Conservation (phyloP, 2,113 vertebrate genomes). For the Diphyllodes magnificus region DNA sequence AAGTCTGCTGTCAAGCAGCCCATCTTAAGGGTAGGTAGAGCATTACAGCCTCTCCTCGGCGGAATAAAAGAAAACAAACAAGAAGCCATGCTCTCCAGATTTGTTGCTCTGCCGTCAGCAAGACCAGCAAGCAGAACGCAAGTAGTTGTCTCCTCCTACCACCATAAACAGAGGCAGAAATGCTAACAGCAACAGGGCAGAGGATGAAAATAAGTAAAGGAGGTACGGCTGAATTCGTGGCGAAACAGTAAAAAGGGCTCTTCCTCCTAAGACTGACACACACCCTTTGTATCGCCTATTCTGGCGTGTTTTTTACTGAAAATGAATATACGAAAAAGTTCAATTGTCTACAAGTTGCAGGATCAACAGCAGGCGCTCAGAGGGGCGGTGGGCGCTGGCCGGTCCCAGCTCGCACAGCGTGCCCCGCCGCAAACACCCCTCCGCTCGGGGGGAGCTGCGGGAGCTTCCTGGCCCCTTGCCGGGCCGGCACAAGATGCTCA, state of each 20-base stretch:
- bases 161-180: background rate
- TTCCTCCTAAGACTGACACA: rapidly evolving
- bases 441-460: background rate
- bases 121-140: background rate
- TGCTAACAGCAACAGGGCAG: background rate
- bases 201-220: background rate
- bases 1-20: background rate
- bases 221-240: background rate
- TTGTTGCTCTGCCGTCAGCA: background rate
- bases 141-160: background rate
- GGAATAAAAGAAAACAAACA: background rate
- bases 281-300: background rate
- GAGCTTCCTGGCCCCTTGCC: background rate
- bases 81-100: background rate
- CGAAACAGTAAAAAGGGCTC: background rate
- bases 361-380: background rate
- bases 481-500: background rate
- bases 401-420: rapidly evolving
- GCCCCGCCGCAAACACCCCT: background rate
- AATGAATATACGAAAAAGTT: background rate
- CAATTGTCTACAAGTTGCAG: background rate
- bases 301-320: rapidly evolving
- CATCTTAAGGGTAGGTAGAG: rapidly evolving
- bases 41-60: background rate
- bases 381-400: background rate